A percentile compares a stretch with the other conserved stretches of the same genome.
These are phyloP conservation scores for Megathymus violae DNA, from an alignment of 1,140 invertebrate genomes.

Conservation along the genomic window DNA sequence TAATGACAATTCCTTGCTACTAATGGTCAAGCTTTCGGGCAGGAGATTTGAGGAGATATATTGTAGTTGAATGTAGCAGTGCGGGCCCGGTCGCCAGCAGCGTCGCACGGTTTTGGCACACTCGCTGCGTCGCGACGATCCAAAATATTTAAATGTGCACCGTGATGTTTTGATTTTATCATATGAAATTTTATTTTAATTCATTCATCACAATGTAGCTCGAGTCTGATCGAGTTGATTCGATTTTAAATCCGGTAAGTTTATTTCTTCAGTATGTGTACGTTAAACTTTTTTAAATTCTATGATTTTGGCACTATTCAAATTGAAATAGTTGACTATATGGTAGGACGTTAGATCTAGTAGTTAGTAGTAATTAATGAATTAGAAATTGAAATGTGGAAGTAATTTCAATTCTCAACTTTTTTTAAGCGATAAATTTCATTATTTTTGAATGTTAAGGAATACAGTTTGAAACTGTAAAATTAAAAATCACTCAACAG, in stretches of 20 bases:
- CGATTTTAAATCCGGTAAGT: not conserved
- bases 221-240: not conserved
- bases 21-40: not conserved
- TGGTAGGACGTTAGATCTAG: too few relatives aligned
- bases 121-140: conserved; percentile 15
- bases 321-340: too few relatives aligned
- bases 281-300: not conserved
- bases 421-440: too few relatives aligned
- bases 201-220: not conserved
- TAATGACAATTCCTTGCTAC: too few relatives aligned
- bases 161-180: not conserved
- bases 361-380: too few relatives aligned
- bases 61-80: conserved; percentile 34
- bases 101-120: conserved; percentile 34
- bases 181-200: not conserved
- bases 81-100: conserved; percentile 35
- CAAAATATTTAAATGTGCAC: conserved; percentile 7
- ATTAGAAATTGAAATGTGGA: too few relatives aligned
- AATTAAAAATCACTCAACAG: too few relatives aligned
- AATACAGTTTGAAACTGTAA: too few relatives aligned
- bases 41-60: not conserved
- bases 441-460: too few relatives aligned
- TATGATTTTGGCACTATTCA: too few relatives aligned
- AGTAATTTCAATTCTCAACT: too few relatives aligned
- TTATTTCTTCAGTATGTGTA: not conserved